phyloP scores from a whole-genome alignment of 1,140 invertebrate genomes.

The Vanessa tameamea region DNA sequence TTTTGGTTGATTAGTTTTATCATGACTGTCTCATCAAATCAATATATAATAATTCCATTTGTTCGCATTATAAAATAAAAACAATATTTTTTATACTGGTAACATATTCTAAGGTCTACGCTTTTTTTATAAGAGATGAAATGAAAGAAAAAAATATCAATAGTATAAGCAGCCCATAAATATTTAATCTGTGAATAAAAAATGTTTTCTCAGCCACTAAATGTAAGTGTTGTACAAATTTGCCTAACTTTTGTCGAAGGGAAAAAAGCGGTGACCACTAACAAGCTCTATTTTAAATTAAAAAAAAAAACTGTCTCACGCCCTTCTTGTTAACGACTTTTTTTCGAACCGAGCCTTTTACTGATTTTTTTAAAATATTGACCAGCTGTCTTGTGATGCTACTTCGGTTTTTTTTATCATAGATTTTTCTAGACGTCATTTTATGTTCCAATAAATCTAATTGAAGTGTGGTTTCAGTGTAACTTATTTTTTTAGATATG shows the following conservation, averaged over 20 bases:
- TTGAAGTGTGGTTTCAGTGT: too few species aligned
- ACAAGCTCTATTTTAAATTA: conserved; percentile 56
- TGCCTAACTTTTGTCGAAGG: conserved; percentile 48
- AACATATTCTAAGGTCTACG: too few species aligned
- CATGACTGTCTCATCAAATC: too few species aligned
- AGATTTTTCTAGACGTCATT: neutral
- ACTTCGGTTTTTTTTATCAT: neutral
- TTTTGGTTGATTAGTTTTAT: too few species aligned
- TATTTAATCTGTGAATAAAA: conserved; percentile 52
- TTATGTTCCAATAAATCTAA: neutral
- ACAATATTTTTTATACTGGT: too few species aligned
- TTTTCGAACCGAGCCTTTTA: neutral
- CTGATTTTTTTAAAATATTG: conserved; percentile 15
- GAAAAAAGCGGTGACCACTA: conserved; percentile 60
- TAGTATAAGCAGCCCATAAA: conserved; percentile 38
- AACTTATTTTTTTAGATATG: too few species aligned
- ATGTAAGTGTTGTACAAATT: conserved; percentile 60
- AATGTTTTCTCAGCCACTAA: conserved; percentile 62
- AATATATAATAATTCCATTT: too few species aligned
- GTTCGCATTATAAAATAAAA: too few species aligned
- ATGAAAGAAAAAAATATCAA: neutral
- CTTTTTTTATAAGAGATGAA: too few species aligned
- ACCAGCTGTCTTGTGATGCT: conserved; percentile 8
- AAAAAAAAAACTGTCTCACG: conserved; percentile 50
- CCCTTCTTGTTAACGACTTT: conserved; percentile 37